Conservation (phyloP, 2,113 vertebrate genomes). For the Nanorana parkeri region DNA sequence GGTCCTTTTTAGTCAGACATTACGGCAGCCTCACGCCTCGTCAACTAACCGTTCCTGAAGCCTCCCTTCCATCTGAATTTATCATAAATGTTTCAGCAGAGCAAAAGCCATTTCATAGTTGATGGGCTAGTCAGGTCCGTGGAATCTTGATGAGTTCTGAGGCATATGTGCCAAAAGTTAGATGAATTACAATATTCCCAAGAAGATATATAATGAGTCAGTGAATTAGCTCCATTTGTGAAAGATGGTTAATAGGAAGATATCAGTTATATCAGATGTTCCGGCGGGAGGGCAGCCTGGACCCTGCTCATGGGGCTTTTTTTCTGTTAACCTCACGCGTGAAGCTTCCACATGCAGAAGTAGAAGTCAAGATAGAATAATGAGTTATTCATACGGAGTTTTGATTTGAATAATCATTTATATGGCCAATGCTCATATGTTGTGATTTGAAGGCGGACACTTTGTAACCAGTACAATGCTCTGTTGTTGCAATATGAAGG, state of each 20-base stretch:
- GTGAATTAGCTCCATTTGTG: conserved; percentile 53
- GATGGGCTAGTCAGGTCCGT: conserved; percentile 42
- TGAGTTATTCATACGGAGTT: too few species aligned
- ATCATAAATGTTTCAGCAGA: conserved; percentile 46
- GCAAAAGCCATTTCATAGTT: conserved; percentile 55
- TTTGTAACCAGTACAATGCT: too few species aligned
- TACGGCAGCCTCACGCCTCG: conserved; percentile 20
- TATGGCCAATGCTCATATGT: too few species aligned
- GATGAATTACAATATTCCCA: conserved; percentile 53
- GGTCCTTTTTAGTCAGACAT: background rate
- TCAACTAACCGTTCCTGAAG: conserved; percentile 18
- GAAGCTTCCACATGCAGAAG: background rate
- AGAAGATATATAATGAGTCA: conserved; percentile 54
- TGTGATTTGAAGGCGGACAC: too few species aligned
- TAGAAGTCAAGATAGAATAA: too few species aligned
- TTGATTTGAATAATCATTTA: too few species aligned
- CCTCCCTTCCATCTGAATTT: conserved; percentile 38
- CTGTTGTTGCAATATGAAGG: too few species aligned
- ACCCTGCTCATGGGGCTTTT: background rate
- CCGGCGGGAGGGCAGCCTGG: conserved; percentile 9
- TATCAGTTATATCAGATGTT: conserved; percentile 54
- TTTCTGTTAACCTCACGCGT: background rate
- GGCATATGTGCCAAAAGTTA: conserved; percentile 38
- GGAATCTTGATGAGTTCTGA: conserved; percentile 54
- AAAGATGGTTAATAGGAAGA: conserved; percentile 42